Conservation (phyloP, 2,888 invertebrate species). For the Parasteatoda lunata region DNA sequence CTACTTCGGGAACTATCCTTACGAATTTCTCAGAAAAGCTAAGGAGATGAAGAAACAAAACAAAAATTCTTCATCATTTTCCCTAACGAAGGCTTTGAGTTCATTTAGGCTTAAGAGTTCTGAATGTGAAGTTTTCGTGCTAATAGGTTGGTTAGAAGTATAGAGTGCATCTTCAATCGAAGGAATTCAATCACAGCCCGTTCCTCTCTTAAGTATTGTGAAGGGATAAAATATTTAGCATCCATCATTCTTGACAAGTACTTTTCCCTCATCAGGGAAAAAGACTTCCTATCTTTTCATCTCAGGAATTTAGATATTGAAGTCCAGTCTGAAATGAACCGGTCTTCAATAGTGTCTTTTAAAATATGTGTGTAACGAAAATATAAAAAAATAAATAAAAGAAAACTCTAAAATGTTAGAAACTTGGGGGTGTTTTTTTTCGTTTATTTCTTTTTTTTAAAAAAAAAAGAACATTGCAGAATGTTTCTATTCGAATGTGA, state of each 20-base stretch:
- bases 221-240: constrained; percentile 46
- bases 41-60: constrained; percentile 18
- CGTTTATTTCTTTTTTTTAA: too few species aligned
- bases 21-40: constrained; percentile 9
- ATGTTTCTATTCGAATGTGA: too few species aligned
- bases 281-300: not conserved
- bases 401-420: not conserved
- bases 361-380: not conserved
- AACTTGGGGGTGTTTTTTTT: too few species aligned
- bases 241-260: constrained; percentile 53
- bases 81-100: constrained; percentile 9
- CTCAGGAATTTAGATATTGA: not conserved
- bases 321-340: not conserved
- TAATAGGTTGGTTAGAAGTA: constrained; percentile 48
- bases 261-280: not conserved
- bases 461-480: too few species aligned
- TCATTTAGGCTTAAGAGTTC: constrained; percentile 22
- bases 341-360: not conserved
- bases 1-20: not conserved
- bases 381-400: not conserved
- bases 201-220: constrained; percentile 38
- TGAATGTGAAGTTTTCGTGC: constrained; percentile 55
- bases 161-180: constrained; percentile 5
- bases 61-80: constrained; percentile 54
- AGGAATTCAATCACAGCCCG: constrained; percentile 46